Evolutionary conservation across 1,140 invertebrate species (phyloP).

Genomic region (Heliothis subflexa): DNA sequence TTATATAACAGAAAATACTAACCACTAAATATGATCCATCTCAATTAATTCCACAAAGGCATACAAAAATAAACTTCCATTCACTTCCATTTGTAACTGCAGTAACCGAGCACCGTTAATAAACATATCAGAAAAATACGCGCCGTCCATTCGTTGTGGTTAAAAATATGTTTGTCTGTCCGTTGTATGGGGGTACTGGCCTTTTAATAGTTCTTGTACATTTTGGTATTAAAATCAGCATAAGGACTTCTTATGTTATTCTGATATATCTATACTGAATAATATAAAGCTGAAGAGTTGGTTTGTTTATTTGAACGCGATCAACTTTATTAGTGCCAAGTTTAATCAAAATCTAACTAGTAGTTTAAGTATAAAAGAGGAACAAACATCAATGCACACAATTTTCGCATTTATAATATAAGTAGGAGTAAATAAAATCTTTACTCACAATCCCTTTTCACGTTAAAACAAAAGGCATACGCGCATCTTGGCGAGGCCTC

Average conservation of each 20-base stretch:
- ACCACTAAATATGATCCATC: neutral
- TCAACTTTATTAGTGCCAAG: too few relatives aligned
- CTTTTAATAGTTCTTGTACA: neutral
- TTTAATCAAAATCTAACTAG: too few relatives aligned
- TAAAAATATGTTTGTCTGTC: slow-evolving; percentile 8
- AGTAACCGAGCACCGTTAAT: neutral
- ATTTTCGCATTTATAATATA: neutral
- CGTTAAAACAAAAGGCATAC: neutral
- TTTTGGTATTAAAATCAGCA: too few relatives aligned
- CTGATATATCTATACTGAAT: too few relatives aligned
- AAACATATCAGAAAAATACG: slow-evolving; percentile 19
- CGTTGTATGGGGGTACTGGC: neutral
- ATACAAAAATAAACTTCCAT: slow-evolving; percentile 14
- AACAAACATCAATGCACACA: too few relatives aligned
- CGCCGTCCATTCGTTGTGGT: slow-evolving; percentile 1
- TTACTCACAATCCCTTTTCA: neutral
- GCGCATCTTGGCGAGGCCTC: neutral
- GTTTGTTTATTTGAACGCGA: too few relatives aligned
- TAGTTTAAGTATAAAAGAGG: too few relatives aligned
- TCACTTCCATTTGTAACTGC: neutral
- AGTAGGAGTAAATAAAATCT: neutral
- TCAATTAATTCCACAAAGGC: slow-evolving; percentile 8
- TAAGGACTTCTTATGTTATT: too few relatives aligned
- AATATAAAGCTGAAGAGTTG: too few relatives aligned
- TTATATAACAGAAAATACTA: neutral